Evolutionary conservation across 2,888 invertebrate genomes (phyloP), one percentile per base, ranked within the genome.

Genomic region (Globia sparganii): DNA sequence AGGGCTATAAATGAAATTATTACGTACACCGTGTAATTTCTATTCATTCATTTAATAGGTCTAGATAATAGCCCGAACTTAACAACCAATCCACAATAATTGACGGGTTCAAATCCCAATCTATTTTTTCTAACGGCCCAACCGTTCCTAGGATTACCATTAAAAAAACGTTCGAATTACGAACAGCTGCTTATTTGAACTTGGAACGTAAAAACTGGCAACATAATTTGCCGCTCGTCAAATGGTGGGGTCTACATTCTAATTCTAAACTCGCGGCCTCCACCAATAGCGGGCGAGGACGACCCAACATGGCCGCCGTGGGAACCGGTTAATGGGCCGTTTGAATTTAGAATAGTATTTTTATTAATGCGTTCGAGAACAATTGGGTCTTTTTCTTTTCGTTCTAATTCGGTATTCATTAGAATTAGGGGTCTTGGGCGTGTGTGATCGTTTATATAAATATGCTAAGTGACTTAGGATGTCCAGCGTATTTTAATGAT

Each of bases 341-440:
- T 96, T 96, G 96, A 96, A 96, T 96, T 96, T 96, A 96, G 95
- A 96, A 96, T 96, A 95, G 95, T 94, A 95, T 96, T 96, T 96
- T 96, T 96, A 95, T 93, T 94, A 94, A 94, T 93, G 92, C 92
- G 91, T 94, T 94, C 90, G 91, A 93, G 93, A 94, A 95, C 94
- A 94, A 96, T 95, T 90, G 93, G n/a, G 9, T 91, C 91, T 93
- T 94, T 93, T 91, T 90, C 89, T 88, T 90, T 90, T 80, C 68
- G 59, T 90, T 90, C 90, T 87, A 88, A 86, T 86, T 76, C 80
- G 62, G 71, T 83, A 67, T 84, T 86, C 78, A 79, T 76, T 86
- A 73, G 80, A 78, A 78, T 78, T 80, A 86, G 76, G 83, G 80
- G 80, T 74, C 80, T 81, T 58, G 34, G 53, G 37, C 68, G 66